Conservation (phyloP, 1,140 invertebrate genomes). For the Schlechtendalia chinensis region DNA sequence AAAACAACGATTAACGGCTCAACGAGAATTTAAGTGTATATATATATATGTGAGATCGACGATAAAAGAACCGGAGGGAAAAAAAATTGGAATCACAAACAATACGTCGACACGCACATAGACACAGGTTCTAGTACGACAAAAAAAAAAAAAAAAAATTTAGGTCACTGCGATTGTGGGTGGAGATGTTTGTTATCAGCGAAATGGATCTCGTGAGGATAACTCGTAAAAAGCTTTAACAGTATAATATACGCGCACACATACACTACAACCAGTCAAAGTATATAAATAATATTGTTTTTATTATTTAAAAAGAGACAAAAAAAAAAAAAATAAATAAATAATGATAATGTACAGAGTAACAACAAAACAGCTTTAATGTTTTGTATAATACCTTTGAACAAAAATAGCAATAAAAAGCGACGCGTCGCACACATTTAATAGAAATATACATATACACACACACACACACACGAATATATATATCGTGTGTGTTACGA, state of each 20-base stretch:
- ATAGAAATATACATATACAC: neutral
- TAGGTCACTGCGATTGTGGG: neutral
- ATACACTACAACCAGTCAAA: neutral
- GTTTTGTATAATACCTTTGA: slow-evolving; percentile 47
- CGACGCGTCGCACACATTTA: neutral
- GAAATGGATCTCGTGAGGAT: slow-evolving; percentile 12
- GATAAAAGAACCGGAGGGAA: no score
- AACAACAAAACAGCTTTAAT: slow-evolving; percentile 36
- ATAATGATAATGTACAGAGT: slow-evolving; percentile 47
- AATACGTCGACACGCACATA: no score
- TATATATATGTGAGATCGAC: no score
- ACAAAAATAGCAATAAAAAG: slow-evolving; percentile 51
- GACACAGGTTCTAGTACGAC: no score
- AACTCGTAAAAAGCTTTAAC: slow-evolving; percentile 7
- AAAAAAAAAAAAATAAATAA: slow-evolving; percentile 17
- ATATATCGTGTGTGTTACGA: slow-evolving; percentile 11
- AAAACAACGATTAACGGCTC: no score
- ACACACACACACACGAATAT: neutral
- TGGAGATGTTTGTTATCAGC: neutral
- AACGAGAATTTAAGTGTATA: no score
- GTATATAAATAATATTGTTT: slow-evolving; percentile 41
- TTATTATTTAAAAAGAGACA: slow-evolving; percentile 39
- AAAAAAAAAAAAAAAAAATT: no score
- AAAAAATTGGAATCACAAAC: no score
- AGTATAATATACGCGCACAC: no score